Evolutionary conservation across 1,140 invertebrate genomes (phyloP), one percentile per base, ranked within the genome.

Genomic region (Drosophila nikananu): DNA sequence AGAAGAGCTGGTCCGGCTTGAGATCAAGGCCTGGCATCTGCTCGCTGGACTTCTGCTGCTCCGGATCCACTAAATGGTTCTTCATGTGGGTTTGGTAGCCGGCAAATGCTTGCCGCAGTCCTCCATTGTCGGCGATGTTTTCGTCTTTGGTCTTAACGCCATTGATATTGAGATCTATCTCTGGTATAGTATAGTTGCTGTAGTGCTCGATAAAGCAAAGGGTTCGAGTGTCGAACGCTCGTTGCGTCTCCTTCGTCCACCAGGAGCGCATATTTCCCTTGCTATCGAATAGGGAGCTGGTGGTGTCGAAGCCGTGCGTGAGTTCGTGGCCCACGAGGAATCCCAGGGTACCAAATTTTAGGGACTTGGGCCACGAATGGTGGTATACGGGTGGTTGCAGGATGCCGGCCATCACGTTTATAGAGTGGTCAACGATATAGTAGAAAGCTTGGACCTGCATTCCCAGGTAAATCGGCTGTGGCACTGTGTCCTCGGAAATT

Each of bases 361-460:
- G 55, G 0, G 91, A 60, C 8, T 79, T 65, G 2, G 91, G 91
- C 91, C 86, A 92, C 3, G 59, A 39, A 12, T 80, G 77, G 81
- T 99, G 97, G 93, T 98, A 99, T 82, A 99, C 98, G 0, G 98
- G 98, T 59, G 96, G 95, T 86, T 99, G 98, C 1, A 99, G 94
- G 58, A 99, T 98, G 6, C 98, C 98, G 23, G 98, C 98, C 91
- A 87, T 87, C 0, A 92, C 80, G 66, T 84, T 87, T 1, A 92
- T 92, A 0, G 91, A 86, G 19, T 92, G 91, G 15, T 90, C 87
- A 10, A 87, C 3, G 2, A 80, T 75, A n/a, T 81, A 84, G 41
- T 92, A 92, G 27, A 61, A 79, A 0, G 87, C 78, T 58, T 80
- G 74, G 2, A 86, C 83, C 46, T 91, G 84, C 64, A 91, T 81